Conservation (phyloP, 2,888 invertebrate genomes). For the Leucania comma region DNA sequence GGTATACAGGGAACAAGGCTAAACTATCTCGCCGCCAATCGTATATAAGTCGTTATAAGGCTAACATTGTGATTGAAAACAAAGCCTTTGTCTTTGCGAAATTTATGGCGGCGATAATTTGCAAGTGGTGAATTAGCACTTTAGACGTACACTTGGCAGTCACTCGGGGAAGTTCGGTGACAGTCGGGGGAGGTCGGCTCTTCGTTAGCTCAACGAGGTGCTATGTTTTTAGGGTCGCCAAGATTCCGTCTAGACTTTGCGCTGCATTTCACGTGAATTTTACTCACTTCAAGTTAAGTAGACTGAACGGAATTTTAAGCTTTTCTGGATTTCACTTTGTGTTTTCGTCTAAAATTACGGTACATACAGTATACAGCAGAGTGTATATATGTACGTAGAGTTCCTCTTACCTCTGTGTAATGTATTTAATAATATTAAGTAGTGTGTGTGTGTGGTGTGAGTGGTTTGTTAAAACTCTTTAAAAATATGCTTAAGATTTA, state of each 20-base stretch:
- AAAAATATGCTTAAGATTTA: too few relatives aligned
- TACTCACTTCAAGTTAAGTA: conserved; percentile 42
- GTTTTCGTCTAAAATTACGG: conserved; percentile 2
- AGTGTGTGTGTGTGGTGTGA: too few relatives aligned
- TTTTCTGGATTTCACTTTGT: conserved; percentile 30
- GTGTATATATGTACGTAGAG: too few relatives aligned
- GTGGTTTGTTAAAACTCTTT: too few relatives aligned
- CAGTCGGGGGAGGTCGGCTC: conserved; percentile 27
- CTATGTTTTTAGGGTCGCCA: conserved; percentile 33
- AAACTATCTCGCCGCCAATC: conserved; percentile 68
- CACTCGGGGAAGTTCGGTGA: conserved; percentile 12
- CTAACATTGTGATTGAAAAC: conserved; percentile 58
- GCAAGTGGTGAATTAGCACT: conserved; percentile 58
- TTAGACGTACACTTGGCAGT: conserved; percentile 27
- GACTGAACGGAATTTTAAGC: conserved; percentile 37
- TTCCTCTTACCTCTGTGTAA: too few relatives aligned
- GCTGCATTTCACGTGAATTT: conserved; percentile 41
- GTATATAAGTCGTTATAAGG: conserved; percentile 58
- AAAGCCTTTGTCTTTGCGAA: conserved; percentile 66
- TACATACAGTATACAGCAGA: background rate
- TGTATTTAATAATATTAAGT: too few relatives aligned
- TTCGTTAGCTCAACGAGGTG: conserved; percentile 30
- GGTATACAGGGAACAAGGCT: conserved; percentile 52
- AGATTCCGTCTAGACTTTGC: conserved; percentile 47
- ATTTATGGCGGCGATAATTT: conserved; percentile 65